Conservation (phyloP, 2,797 vertebrate genomes). For the Knipowitschia caucasica region DNA sequence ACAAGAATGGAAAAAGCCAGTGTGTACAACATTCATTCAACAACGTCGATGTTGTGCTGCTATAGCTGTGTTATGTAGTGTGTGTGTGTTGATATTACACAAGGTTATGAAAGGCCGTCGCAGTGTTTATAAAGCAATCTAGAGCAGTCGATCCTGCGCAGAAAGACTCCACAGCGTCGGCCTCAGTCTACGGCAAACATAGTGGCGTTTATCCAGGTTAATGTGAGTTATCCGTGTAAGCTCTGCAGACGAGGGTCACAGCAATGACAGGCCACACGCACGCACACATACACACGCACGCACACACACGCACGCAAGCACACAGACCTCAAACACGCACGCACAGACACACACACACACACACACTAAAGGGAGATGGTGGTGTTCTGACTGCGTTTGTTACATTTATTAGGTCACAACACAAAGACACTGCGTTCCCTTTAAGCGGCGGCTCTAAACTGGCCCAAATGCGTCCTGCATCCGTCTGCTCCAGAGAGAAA, state of each 20-base stretch:
- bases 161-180: background rate
- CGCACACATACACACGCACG: slow-evolving; percentile 25
- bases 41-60: background rate
- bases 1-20: background rate
- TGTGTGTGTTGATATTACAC: slow-evolving; percentile 13
- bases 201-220: slow-evolving; percentile 56
- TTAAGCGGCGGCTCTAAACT: background rate
- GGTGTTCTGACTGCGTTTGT: background rate
- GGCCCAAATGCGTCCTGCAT: background rate
- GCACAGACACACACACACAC: slow-evolving; percentile 29
- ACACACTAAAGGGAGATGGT: too few relatives aligned
- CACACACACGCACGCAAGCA: too few relatives aligned
- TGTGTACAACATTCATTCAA: background rate
- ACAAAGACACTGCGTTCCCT: background rate
- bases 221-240: slow-evolving; percentile 73
- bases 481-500: slow-evolving; percentile 13
- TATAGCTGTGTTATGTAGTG: background rate
- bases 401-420: background rate
- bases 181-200: slow-evolving; percentile 11
- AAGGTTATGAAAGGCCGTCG: slow-evolving; percentile 18
- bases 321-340: too few relatives aligned
- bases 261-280: slow-evolving; percentile 72
- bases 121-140: slow-evolving; percentile 41
- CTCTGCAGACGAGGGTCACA: slow-evolving; percentile 72
- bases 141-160: background rate